These are phyloP conservation scores for Actenoides lindsayi DNA, from an alignment of 2,113 vertebrate species.

Conservation along the genomic window DNA sequence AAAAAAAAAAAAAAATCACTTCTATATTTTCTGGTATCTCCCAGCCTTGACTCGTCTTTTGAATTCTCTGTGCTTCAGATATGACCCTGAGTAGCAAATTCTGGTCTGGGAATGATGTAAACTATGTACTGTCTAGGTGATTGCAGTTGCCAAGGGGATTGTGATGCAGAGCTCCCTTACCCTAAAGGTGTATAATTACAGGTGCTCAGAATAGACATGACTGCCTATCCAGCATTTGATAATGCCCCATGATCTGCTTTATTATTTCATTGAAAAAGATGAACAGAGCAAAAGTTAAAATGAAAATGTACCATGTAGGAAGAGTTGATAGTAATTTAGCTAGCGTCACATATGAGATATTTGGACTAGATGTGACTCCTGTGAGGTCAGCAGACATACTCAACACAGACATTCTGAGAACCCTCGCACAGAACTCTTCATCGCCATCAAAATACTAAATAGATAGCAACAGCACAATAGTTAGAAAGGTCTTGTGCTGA, in stretches of 20 bases:
- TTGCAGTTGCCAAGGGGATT: slow-evolving; percentile 19
- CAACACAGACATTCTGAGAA: background rate
- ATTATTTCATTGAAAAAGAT: background rate
- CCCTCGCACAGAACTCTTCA: background rate
- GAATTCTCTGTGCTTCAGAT: background rate
- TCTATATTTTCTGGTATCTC: background rate
- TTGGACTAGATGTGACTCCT: background rate
- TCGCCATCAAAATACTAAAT: background rate
- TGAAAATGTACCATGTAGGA: background rate
- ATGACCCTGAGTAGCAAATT: background rate
- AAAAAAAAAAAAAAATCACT: background rate
- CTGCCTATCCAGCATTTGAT: background rate
- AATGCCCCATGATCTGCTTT: background rate
- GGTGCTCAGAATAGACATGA: slow-evolving; percentile 21
- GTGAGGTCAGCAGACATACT: background rate
- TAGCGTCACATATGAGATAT: background rate
- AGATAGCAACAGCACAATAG: background rate
- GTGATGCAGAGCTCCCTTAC: background rate
- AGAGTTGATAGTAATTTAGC: background rate
- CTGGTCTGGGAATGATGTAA: background rate
- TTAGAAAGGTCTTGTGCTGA: background rate
- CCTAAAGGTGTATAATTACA: slow-evolving; percentile 17
- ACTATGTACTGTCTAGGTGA: background rate
- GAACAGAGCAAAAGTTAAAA: background rate
- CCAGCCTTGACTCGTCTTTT: background rate